Conservation (phyloP, 2,888 invertebrate species). For the Lycia hirtaria region DNA sequence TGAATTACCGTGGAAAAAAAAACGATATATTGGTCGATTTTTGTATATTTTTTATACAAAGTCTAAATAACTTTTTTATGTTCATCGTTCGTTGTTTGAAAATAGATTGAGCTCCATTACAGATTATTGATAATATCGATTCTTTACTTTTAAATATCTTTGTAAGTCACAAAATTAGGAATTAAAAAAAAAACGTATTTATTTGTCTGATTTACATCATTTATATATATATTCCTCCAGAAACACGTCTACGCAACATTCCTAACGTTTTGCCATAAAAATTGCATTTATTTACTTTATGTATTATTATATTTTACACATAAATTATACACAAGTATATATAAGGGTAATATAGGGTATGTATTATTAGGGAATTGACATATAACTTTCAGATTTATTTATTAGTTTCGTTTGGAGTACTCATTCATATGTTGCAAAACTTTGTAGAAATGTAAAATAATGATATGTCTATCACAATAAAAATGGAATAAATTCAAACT, state of each 20-base stretch:
- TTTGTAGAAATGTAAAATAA: background rate
- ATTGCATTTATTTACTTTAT: constrained; percentile 77
- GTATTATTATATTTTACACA: constrained; percentile 50
- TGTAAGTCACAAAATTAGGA: background rate
- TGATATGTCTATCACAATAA: background rate
- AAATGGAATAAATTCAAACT: background rate
- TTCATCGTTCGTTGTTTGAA: too few species aligned
- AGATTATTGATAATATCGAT: too few species aligned
- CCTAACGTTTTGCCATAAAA: constrained; percentile 72
- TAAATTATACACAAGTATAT: constrained; percentile 46
- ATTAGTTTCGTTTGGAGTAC: constrained; percentile 50
- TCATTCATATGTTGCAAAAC: constrained; percentile 22
- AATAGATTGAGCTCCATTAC: too few species aligned
- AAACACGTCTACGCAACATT: constrained; percentile 56
- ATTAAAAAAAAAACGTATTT: background rate
- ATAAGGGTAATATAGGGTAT: constrained; percentile 65
- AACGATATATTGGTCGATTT: too few species aligned
- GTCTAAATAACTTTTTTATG: too few species aligned
- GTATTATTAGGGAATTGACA: constrained; percentile 75
- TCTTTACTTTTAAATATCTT: too few species aligned
- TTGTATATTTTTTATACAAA: too few species aligned
- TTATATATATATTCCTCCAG: background rate
- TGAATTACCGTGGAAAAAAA: too few species aligned
- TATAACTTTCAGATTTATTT: constrained; percentile 56
- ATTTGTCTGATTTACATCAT: background rate